Evolutionary conservation across 35 echinoderm and acorn worm genomes (phyloP).

Genomic region (Lytechinus variegatus): DNA sequence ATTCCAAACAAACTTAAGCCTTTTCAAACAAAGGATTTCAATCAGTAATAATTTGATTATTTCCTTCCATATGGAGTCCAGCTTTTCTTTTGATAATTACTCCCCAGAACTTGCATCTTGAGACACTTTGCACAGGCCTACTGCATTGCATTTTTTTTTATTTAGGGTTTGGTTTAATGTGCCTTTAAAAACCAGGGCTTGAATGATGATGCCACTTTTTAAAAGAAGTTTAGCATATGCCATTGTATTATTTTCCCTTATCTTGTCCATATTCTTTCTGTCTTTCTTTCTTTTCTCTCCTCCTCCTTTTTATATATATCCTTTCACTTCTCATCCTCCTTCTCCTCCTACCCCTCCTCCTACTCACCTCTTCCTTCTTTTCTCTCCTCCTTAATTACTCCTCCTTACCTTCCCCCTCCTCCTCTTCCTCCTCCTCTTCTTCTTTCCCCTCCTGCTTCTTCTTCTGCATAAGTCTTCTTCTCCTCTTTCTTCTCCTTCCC

Average conservation of each 20-base stretch:
- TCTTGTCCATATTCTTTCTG: too few species aligned
- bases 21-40: background rate
- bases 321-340: background rate
- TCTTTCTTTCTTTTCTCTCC: background rate
- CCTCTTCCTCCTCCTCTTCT: background rate
- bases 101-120: too few species aligned
- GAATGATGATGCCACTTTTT: too few species aligned
- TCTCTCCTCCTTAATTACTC: background rate
- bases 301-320: background rate
- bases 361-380: too few species aligned
- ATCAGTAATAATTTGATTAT: background rate
- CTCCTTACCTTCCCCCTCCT: background rate
- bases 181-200: too few species aligned
- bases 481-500: background rate
- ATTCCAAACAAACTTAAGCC: background rate
- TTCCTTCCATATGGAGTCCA: background rate
- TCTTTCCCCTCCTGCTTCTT: background rate
- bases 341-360: background rate
- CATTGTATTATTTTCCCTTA: background rate
- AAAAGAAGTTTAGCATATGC: background rate
- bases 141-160: too few species aligned
- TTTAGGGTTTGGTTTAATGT: too few species aligned
- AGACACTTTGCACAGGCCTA: too few species aligned
- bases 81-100: background rate
- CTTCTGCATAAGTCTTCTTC: background rate